Evolutionary conservation across 2,797 vertebrate species (phyloP).

Genomic region (Malacoraja senta): DNA sequence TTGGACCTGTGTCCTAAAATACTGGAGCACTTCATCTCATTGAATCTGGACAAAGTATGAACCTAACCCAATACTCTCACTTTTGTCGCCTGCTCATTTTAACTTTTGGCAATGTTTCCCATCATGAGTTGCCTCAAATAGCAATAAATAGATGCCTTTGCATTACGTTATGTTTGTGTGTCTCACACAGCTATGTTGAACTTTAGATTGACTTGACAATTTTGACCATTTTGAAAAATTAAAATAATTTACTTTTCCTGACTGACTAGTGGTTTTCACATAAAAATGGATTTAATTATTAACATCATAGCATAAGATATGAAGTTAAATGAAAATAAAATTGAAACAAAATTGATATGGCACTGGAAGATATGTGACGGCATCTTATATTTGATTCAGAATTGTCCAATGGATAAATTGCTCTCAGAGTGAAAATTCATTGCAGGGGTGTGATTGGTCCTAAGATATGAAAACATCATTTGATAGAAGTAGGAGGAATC

Average conservation of each 20-base stretch:
- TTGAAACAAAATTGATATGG: not conserved
- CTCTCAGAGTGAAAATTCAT: slow-evolving; percentile 42
- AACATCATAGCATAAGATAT: no score
- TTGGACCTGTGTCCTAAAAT: not conserved
- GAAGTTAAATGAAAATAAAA: not conserved
- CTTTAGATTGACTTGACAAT: not conserved
- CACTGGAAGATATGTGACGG: not conserved
- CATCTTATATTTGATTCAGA: slow-evolving; percentile 18
- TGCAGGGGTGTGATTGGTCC: slow-evolving; percentile 49
- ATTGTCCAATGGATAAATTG: not conserved
- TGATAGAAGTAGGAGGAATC: slow-evolving; percentile 45
- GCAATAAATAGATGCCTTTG: not conserved
- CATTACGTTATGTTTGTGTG: not conserved
- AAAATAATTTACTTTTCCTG: not conserved
- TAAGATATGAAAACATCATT: slow-evolving; percentile 45
- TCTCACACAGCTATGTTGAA: not conserved
- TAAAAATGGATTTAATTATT: not conserved
- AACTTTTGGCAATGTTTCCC: not conserved
- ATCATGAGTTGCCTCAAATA: not conserved
- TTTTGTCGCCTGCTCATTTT: not conserved
- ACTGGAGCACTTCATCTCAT: not conserved
- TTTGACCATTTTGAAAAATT: not conserved
- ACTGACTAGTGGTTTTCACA: not conserved
- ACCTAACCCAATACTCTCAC: not conserved
- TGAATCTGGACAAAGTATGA: not conserved